phyloP scores from a whole-genome alignment of 2,113 vertebrate genomes.

The Polyodon spathula region DNA sequence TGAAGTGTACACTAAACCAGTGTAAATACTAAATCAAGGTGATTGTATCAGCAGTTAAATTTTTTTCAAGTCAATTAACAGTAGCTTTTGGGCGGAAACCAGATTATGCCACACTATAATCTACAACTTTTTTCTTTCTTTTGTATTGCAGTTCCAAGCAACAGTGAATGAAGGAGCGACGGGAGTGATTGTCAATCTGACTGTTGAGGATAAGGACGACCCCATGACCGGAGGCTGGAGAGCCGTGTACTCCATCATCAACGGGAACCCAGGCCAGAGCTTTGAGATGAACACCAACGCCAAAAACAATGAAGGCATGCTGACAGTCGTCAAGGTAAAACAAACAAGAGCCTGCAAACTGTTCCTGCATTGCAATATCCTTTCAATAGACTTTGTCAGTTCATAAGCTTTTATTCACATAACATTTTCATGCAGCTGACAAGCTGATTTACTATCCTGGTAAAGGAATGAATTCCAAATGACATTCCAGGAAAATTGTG shows the following conservation, averaged over 20 bases:
- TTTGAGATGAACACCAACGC: conserved; percentile 91
- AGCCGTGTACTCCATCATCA: conserved; percentile 87
- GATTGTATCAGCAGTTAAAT: too few species aligned
- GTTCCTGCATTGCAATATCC: background rate
- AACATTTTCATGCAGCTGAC: background rate
- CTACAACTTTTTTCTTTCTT: background rate
- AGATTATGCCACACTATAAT: background rate
- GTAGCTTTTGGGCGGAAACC: too few species aligned
- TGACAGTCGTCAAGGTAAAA: conserved; percentile 85
- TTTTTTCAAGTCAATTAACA: too few species aligned
- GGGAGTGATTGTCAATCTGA: conserved; percentile 86
- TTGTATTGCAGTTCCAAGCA: conserved; percentile 73
- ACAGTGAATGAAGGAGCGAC: conserved; percentile 78
- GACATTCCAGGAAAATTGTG: background rate
- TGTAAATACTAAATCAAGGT: too few species aligned
- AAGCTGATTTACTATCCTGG: background rate
- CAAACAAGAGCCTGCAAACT: too few species aligned
- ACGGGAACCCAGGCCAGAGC: conserved; percentile 79
- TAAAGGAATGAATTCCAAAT: background rate
- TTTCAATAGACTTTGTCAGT: background rate
- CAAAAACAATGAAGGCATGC: conserved; percentile 91
- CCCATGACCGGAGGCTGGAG: conserved; percentile 80
- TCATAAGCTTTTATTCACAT: background rate
- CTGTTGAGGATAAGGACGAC: conserved; percentile 84
- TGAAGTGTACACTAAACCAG: too few species aligned